Percentiles rank a stretch among this genome's conserved stretches.
phyloP scores from a whole-genome alignment of 2,797 vertebrate genomes.

The Octomys mimax region DNA sequence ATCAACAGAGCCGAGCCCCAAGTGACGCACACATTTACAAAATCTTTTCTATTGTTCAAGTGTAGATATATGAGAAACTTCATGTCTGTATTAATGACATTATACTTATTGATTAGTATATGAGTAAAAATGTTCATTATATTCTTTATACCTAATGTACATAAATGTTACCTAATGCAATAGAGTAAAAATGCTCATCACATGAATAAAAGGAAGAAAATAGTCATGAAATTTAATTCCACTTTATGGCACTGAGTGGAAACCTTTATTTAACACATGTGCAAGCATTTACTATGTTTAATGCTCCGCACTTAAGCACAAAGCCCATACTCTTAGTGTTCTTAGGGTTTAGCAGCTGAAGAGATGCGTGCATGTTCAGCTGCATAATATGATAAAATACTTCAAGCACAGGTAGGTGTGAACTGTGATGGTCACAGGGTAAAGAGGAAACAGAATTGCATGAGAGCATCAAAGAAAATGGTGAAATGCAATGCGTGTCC shows the following conservation, averaged over 20 bases:
- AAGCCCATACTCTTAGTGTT: neutral
- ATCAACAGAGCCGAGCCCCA: neutral
- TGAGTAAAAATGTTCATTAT: neutral
- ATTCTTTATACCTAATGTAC: neutral
- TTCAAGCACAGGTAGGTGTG: neutral
- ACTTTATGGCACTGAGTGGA: slow-evolving; percentile 41
- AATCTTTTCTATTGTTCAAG: neutral
- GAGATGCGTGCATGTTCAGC: neutral
- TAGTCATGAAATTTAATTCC: slow-evolving; percentile 29
- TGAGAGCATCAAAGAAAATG: neutral
- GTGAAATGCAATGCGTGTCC: neutral
- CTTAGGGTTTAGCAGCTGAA: neutral
- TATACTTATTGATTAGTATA: slow-evolving; percentile 25
- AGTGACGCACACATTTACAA: neutral
- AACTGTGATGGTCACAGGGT: neutral
- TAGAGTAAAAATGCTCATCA: neutral
- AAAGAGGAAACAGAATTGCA: slow-evolving; percentile 35
- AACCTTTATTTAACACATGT: slow-evolving; percentile 1
- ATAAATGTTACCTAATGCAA: slow-evolving; percentile 7
- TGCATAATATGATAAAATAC: neutral
- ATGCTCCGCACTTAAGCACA: neutral
- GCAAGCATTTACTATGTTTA: slow-evolving; percentile 1
- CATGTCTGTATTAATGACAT: slow-evolving; percentile 50
- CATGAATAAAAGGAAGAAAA: slow-evolving; percentile 27
- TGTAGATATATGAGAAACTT: neutral